Base-by-base conservation (phyloP, 2,113 vertebrate genomes). In the Rhinopomastus cyanomelas region DNA sequence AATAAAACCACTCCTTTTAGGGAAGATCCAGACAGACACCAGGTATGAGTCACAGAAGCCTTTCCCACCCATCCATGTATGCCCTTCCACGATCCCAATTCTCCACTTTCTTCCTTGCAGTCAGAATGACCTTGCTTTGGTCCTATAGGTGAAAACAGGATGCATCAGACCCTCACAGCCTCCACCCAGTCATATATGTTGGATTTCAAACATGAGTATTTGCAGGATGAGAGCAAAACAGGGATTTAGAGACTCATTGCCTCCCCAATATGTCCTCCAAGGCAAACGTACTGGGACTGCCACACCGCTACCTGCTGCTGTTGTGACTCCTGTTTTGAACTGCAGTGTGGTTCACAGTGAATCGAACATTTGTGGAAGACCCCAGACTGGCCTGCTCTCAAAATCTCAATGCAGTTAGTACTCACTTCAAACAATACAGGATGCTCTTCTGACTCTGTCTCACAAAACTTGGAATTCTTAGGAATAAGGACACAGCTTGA, bases 181-280 rank as follows among this genome's bases (percentile, higher is more conserved):
- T 2, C 1, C 2, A 64, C 46, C 21, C 18, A 74, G 23, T 64
- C 34, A 52, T 0, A 0, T 64, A 75, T 16, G 59, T 30, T 75
- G 77, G 75, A 62, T 46, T 61, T 79, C 15, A 65, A 46, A 32
- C 49, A 65, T 65, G 12, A 79, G 27, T 53, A 78, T 57, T 90
- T 87, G 67, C 75, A 90, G 42, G 15, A 90, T 52, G 62, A 73
- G 55, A 76, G 48, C 75, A 85, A 79, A 92, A 34, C 25, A 69
- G 78, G 59, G 59, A 90, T 90, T 92, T 81, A 90, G 78, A 90
- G 89, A 92, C 87, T 95, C 62, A 11, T 11, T 57, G 36, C 18
- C 48, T 84, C 61, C 75, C 52, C 34, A n/a, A 8, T 37, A 82
- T 2, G 1, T 80, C 48, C 85, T 44, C 49, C 49, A 61, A 4